phyloP scores from a whole-genome alignment of 2,797 vertebrate species.

The Pangasius sanitwongsei region DNA sequence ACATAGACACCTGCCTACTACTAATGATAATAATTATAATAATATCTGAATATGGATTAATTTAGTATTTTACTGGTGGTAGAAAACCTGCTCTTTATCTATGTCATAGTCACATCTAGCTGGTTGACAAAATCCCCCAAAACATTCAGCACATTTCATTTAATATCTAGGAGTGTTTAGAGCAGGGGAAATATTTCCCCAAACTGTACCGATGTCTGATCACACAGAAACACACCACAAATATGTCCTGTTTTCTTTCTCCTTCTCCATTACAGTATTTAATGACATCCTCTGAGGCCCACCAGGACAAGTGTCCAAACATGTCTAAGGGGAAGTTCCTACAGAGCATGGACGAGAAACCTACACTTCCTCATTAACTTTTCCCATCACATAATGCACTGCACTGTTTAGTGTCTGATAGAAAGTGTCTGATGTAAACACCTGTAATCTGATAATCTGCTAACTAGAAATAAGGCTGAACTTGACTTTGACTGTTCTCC shows the following conservation, averaged over 20 bases:
- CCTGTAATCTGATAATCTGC: background rate
- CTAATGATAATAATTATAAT: background rate
- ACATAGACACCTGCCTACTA: background rate
- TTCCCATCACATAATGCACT: background rate
- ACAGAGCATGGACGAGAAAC: background rate
- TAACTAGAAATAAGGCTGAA: background rate
- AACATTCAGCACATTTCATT: background rate
- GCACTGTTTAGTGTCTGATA: background rate
- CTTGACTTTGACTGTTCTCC: background rate
- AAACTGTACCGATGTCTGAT: background rate
- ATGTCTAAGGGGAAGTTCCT: background rate
- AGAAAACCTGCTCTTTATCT: background rate
- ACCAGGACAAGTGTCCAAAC: constrained; percentile 36
- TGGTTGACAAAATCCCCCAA: background rate
- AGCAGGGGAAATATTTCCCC: no score
- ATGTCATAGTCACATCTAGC: background rate
- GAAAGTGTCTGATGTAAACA: constrained; percentile 5
- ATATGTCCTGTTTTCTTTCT: background rate
- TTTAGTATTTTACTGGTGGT: background rate
- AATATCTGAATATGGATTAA: background rate
- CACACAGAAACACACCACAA: background rate
- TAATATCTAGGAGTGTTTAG: background rate
- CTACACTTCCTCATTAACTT: background rate
- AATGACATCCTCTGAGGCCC: constrained; percentile 20
- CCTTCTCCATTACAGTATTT: constrained; percentile 6